These are phyloP conservation scores for Tinea trinotella DNA, from an alignment of 2,888 invertebrate genomes.

Conservation along the genomic window DNA sequence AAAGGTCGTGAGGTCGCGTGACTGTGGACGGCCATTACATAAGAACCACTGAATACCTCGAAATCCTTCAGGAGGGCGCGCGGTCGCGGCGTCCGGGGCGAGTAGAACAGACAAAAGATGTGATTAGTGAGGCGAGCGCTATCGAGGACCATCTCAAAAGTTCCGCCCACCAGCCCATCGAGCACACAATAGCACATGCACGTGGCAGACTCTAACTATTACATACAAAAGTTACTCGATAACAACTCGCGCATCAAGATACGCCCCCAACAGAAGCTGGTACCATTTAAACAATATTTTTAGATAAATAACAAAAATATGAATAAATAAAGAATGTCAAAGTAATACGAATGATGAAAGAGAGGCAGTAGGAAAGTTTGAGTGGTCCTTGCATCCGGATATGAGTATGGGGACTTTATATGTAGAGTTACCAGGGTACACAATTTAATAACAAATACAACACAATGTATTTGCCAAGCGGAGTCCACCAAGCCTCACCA, in stretches of 20 bases:
- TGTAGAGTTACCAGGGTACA: neutral
- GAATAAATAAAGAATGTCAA: slow-evolving; percentile 31
- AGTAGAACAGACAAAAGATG: slow-evolving; percentile 79
- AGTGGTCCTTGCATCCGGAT: slow-evolving; percentile 82
- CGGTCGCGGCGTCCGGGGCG: slow-evolving; percentile 79
- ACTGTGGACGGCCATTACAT: slow-evolving; percentile 45
- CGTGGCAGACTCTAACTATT: slow-evolving; percentile 45
- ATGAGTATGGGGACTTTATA: slow-evolving; percentile 21
- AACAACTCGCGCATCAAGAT: neutral
- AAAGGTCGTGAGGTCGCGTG: slow-evolving; percentile 51
- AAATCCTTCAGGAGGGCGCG: slow-evolving; percentile 84
- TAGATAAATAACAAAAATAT: slow-evolving; percentile 32
- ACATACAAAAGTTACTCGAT: slow-evolving; percentile 43
- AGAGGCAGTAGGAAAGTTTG: slow-evolving; percentile 75
- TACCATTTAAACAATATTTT: slow-evolving; percentile 30
- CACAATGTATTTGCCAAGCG: too few relatives aligned
- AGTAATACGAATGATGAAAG: neutral
- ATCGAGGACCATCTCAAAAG: slow-evolving; percentile 95
- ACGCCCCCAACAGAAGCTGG: slow-evolving; percentile 16
- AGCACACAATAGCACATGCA: slow-evolving; percentile 63
- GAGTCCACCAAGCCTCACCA: neutral
- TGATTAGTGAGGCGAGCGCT: slow-evolving; percentile 75
- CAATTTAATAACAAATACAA: neutral
- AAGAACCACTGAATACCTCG: slow-evolving; percentile 79
- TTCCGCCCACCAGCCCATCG: slow-evolving; percentile 59